Conservation (phyloP, 2,797 vertebrate species). For the Pseudopleuronectes americanus region DNA sequence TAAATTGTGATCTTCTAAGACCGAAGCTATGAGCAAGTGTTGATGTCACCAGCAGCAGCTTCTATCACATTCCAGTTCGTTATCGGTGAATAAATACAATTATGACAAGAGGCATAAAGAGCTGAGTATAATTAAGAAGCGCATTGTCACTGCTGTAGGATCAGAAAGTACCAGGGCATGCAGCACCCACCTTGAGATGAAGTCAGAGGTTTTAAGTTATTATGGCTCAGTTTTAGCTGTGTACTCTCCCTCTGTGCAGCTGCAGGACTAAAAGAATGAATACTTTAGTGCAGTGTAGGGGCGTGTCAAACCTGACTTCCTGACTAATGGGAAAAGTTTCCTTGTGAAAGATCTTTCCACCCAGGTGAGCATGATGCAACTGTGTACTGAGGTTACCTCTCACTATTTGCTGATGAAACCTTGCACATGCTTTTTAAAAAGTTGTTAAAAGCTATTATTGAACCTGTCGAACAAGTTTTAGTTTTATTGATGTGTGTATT, state of each 20-base stretch:
- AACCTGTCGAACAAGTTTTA: too few relatives aligned
- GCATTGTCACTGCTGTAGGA: too few relatives aligned
- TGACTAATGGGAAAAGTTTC: neutral
- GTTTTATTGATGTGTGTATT: too few relatives aligned
- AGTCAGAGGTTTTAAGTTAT: neutral
- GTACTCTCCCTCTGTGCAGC: neutral
- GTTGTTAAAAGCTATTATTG: too few relatives aligned
- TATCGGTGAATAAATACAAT: neutral
- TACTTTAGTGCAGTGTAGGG: neutral
- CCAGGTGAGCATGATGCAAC: constrained; percentile 27
- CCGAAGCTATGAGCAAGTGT: too few relatives aligned
- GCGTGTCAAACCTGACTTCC: neutral
- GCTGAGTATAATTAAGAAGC: too few relatives aligned
- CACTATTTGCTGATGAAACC: neutral
- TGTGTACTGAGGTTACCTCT: neutral
- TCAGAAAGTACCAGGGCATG: neutral
- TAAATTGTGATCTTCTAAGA: neutral
- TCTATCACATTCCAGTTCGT: too few relatives aligned
- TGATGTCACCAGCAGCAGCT: too few relatives aligned
- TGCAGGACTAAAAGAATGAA: neutral
- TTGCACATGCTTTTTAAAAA: neutral
- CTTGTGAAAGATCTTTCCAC: accelerated
- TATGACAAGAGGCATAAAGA: neutral
- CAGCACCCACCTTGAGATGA: constrained; percentile 3
- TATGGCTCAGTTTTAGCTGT: too few relatives aligned